Conservation (phyloP, 2,888 invertebrate species). For the Notodonta dromedarius region DNA sequence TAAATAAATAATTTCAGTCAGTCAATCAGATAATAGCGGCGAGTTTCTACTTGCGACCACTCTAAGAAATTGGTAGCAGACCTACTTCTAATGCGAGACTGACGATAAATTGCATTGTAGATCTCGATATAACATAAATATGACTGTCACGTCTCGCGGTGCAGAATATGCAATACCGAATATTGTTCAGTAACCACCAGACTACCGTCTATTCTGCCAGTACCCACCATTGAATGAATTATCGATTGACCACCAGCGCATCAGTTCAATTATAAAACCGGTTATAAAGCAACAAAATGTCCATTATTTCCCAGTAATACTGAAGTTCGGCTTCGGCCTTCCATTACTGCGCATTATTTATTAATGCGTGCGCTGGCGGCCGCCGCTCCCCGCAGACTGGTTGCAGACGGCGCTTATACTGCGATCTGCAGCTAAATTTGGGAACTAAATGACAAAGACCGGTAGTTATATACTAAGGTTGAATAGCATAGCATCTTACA, state of each 20-base stretch:
- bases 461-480: no score
- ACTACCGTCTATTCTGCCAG: no score
- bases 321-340: slow-evolving; percentile 41
- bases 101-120: no score
- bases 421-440: background rate
- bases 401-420: slow-evolving; percentile 33
- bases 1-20: no score
- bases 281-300: slow-evolving; percentile 33
- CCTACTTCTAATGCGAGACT: no score
- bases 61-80: no score
- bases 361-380: slow-evolving; percentile 50
- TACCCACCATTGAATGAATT: background rate
- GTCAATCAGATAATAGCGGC: no score
- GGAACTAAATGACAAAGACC: background rate
- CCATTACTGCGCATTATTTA: slow-evolving; percentile 71
- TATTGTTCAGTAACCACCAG: background rate
- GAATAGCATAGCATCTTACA: no score
- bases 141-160: no score
- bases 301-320: slow-evolving; percentile 36
- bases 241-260: background rate
- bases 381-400: slow-evolving; percentile 35
- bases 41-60: no score
- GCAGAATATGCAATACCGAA: background rate
- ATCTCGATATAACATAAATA: no score
- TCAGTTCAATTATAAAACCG: slow-evolving; percentile 25